Conservation (phyloP, 2,888 invertebrate species). For the Iphiclides podalirius region DNA sequence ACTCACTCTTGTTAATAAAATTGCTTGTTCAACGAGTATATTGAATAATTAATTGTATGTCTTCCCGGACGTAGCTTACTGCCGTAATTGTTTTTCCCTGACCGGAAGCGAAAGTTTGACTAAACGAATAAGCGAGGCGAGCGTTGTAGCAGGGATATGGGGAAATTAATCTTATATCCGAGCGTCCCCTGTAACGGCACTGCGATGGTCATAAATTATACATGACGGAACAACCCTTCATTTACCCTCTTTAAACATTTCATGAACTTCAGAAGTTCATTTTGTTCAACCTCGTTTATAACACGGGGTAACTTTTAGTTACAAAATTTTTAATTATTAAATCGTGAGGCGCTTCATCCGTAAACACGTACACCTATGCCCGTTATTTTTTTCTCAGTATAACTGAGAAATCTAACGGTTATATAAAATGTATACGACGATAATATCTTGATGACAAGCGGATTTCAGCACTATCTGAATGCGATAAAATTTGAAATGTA, state of each 20-base stretch:
- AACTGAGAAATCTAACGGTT: too few relatives aligned
- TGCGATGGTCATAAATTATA: constrained; percentile 3
- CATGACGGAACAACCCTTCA: constrained; percentile 3
- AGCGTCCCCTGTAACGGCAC: background rate
- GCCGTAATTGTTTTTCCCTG: background rate
- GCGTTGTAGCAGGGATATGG: background rate
- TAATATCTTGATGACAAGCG: too few relatives aligned
- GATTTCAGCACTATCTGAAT: too few relatives aligned
- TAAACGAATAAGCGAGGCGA: background rate
- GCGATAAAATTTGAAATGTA: too few relatives aligned
- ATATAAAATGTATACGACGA: too few relatives aligned
- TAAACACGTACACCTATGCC: too few relatives aligned
- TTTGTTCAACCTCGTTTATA: background rate
- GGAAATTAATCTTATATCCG: constrained; percentile 10
- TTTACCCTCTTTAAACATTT: constrained; percentile 3
- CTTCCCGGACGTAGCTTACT: too few relatives aligned
- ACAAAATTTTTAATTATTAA: background rate
- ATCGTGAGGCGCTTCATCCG: too few relatives aligned
- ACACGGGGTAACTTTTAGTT: background rate
- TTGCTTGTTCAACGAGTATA: too few relatives aligned
- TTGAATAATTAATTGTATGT: too few relatives aligned
- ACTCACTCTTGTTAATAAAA: too few relatives aligned
- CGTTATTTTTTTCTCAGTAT: too few relatives aligned
- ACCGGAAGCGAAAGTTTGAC: background rate
- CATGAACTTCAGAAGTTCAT: constrained; percentile 33